Evolutionary conservation across 2,113 vertebrate species (phyloP).

Genomic region (Forbesichthys agassizii): DNA sequence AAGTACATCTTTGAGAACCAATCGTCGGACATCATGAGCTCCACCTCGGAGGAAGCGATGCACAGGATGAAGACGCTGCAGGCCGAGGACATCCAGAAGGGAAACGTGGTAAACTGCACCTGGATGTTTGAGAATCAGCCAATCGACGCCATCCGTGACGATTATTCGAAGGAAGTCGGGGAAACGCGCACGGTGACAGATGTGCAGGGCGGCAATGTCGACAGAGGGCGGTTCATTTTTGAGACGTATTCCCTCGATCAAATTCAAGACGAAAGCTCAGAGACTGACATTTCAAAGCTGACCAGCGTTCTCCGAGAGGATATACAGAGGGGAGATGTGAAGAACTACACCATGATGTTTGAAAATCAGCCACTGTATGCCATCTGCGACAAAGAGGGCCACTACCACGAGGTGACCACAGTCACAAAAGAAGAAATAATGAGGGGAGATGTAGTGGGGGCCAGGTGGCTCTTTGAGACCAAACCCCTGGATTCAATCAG

Average conservation of each 20-base stretch:
- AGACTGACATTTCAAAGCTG: conserved; percentile 65
- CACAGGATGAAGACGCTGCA: conserved; percentile 81
- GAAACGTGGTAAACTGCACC: conserved; percentile 83
- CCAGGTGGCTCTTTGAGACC: conserved; percentile 92
- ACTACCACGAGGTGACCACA: conserved; percentile 91
- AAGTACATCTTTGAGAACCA: conserved; percentile 87
- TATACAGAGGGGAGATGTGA: conserved; percentile 83
- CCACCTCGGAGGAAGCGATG: conserved; percentile 82
- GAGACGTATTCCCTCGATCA: conserved; percentile 88
- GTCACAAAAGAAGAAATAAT: conserved; percentile 90
- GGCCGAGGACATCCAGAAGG: conserved; percentile 86
- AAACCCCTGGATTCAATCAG: conserved; percentile 88
- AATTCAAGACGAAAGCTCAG: conserved; percentile 81
- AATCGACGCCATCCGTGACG: conserved; percentile 81
- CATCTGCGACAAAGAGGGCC: conserved; percentile 86
- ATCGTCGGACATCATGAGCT: conserved; percentile 84
- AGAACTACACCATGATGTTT: conserved; percentile 91
- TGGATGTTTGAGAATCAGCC: conserved; percentile 90
- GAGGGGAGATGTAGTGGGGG: conserved; percentile 88
- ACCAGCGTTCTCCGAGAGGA: conserved; percentile 75
- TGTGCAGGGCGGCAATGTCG: conserved; percentile 86
- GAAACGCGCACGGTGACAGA: conserved; percentile 80
- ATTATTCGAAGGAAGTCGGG: conserved; percentile 51
- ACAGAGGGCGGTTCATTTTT: conserved; percentile 86
- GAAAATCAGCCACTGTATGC: conserved; percentile 91